Evolutionary conservation across 2,113 vertebrate genomes (phyloP), one percentile per base, ranked within the genome.

Genomic region (Thunnus thynnus): DNA sequence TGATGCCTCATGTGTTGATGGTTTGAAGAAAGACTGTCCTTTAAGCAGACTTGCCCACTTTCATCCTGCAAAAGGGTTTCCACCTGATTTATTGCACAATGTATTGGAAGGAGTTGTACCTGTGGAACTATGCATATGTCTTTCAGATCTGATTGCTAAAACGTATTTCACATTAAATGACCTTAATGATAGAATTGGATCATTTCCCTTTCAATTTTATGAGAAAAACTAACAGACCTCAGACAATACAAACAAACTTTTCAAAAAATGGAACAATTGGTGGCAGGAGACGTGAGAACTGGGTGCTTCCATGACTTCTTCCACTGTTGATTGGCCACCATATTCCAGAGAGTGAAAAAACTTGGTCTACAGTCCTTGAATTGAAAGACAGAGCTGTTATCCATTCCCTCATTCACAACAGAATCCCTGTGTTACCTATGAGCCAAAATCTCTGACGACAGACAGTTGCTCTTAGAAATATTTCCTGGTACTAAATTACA

Each of bases 341-440:
- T 6, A 30, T 82, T 50, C 58, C 87, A 57, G 84, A 81, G 22
- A 12, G 61, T 30, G 74, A 78, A 32, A 17, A 64, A 25, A 78
- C 61, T n/a, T 85, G 78, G 64, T 20, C 13, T 25, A 2, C 73
- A 12, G 8, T 85, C 18, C 72, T 85, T 86, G 79, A 85, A 20
- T 27, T 88, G 9, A 85, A 85, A 78, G 86, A 85, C 82, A 36
- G 74, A 85, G 46, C 13, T 85, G n/a, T 72, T 87, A 64, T 46
- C 30, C 2, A 76, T 57, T 60, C 22, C 58, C 22, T 64, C 51
- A n/a, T 88, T 81, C 54, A 78, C 86, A 51, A 41, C 52, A 36
- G 83, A 89, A 41, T 57, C 71, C 10, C 57, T 85, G 20, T 87
- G 75, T 46, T 87, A 81, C 25, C 51, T 86, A 18, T 47, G 86